phyloP scores from a whole-genome alignment of 2,888 invertebrate species.

The Notodonta dromedarius region DNA sequence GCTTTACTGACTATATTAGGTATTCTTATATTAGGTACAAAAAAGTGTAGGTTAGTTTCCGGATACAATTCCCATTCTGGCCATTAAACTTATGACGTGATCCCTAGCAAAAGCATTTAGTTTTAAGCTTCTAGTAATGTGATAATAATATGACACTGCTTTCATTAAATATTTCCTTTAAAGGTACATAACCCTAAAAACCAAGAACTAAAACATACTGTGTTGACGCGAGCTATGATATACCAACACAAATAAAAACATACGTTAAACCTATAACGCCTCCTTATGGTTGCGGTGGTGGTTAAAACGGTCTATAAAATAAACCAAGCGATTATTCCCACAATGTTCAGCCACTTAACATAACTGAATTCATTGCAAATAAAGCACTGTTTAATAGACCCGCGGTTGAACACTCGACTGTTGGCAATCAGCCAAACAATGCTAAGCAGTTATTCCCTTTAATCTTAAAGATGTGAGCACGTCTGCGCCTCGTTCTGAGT shows the following conservation, averaged over 20 bases:
- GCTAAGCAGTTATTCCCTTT: constrained; percentile 18
- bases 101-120: too few relatives aligned
- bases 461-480: constrained; percentile 22
- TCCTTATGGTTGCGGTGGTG: not conserved
- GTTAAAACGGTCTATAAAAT: not conserved
- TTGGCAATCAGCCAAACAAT: constrained; percentile 24
- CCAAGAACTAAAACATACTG: too few relatives aligned
- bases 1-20: too few relatives aligned
- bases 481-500: constrained; percentile 12
- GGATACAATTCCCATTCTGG: too few relatives aligned
- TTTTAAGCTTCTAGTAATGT: too few relatives aligned
- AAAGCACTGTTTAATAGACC: constrained; percentile 8
- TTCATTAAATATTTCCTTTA: too few relatives aligned
- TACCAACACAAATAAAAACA: not conserved
- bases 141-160: too few relatives aligned
- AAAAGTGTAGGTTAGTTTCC: too few relatives aligned
- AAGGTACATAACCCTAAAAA: too few relatives aligned
- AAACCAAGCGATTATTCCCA: not conserved
- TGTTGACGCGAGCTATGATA: too few relatives aligned
- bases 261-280: not conserved
- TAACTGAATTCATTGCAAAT: constrained; percentile 1
- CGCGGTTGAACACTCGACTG: constrained; percentile 16
- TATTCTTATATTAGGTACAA: too few relatives aligned
- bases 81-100: too few relatives aligned
- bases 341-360: not conserved